Conservation (phyloP, 2,113 vertebrate species). For the Pantherophis guttatus region DNA sequence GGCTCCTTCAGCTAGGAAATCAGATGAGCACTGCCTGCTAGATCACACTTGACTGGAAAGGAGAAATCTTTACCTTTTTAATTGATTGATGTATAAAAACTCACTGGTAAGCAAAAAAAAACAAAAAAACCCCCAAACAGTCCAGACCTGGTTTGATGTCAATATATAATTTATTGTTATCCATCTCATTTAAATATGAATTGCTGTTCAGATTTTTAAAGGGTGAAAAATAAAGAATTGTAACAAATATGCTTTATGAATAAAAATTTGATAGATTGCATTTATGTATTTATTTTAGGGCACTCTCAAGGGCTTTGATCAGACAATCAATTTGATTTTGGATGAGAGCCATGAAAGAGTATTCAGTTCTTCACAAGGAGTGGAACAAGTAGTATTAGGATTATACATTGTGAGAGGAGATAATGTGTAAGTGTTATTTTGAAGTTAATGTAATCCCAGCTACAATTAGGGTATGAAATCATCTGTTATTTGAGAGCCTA, state of each 20-base stretch:
- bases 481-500: background rate
- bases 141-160: background rate
- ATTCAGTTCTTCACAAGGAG: slow-evolving; percentile 97
- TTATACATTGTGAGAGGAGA: slow-evolving; percentile 97
- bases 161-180: background rate
- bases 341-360: slow-evolving; percentile 98
- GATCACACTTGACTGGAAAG: background rate
- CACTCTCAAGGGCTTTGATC: slow-evolving; percentile 97
- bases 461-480: background rate
- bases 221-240: background rate
- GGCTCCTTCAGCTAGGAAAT: background rate
- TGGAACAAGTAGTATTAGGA: slow-evolving; percentile 97
- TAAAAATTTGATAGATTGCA: background rate
- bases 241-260: background rate
- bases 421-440: slow-evolving; percentile 87
- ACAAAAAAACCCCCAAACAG: background rate
- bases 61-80: background rate
- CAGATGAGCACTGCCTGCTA: background rate
- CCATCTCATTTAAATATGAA: background rate
- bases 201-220: background rate
- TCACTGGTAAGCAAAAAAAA: background rate
- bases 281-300: slow-evolving; percentile 71
- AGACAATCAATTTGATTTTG: slow-evolving; percentile 98
- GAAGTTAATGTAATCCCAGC: background rate
- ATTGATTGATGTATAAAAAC: background rate